A percentile compares a stretch with the other conserved stretches of the same genome.
phyloP scores from a whole-genome alignment of 1,140 invertebrate species.

The Anadara kagoshimensis region DNA sequence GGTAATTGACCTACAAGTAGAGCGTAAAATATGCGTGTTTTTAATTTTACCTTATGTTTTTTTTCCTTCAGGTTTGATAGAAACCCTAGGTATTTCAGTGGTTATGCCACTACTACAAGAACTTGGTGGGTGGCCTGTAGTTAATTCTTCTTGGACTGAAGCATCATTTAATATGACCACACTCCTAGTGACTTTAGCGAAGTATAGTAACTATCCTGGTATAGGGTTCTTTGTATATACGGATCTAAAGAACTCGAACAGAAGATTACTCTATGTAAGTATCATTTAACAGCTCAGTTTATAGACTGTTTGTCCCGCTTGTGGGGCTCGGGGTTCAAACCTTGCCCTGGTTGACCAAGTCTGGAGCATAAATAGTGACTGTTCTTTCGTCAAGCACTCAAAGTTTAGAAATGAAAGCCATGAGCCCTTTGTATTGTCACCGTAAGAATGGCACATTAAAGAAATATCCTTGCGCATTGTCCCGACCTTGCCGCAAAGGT shows the following conservation, averaged over 20 bases:
- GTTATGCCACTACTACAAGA: slow-evolving; percentile 42
- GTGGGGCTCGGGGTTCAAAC: too few relatives aligned
- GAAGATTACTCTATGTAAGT: slow-evolving; percentile 85
- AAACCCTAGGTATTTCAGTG: slow-evolving; percentile 42
- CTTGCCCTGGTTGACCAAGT: too few relatives aligned
- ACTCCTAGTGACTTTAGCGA: slow-evolving; percentile 22
- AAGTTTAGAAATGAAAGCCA: too few relatives aligned
- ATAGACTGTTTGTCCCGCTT: too few relatives aligned
- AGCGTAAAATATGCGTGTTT: neutral
- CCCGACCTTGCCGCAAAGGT: too few relatives aligned
- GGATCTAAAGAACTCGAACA: slow-evolving; percentile 87
- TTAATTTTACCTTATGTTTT: neutral
- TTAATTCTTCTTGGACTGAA: slow-evolving; percentile 43
- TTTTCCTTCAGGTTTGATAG: slow-evolving; percentile 49
- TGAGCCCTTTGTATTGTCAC: too few relatives aligned
- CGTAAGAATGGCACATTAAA: too few relatives aligned
- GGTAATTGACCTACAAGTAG: too few relatives aligned
- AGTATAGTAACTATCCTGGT: slow-evolving; percentile 44
- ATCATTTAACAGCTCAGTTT: too few relatives aligned
- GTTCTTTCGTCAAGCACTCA: too few relatives aligned
- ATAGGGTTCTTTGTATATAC: slow-evolving; percentile 38
- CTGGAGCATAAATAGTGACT: too few relatives aligned
- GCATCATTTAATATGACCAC: slow-evolving; percentile 32
- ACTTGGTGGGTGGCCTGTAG: slow-evolving; percentile 61
- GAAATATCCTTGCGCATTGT: too few relatives aligned